A percentile compares a stretch with the other conserved stretches of the same genome.
phyloP scores from a whole-genome alignment of 2,113 vertebrate genomes.

The Pterocles burchelli region DNA sequence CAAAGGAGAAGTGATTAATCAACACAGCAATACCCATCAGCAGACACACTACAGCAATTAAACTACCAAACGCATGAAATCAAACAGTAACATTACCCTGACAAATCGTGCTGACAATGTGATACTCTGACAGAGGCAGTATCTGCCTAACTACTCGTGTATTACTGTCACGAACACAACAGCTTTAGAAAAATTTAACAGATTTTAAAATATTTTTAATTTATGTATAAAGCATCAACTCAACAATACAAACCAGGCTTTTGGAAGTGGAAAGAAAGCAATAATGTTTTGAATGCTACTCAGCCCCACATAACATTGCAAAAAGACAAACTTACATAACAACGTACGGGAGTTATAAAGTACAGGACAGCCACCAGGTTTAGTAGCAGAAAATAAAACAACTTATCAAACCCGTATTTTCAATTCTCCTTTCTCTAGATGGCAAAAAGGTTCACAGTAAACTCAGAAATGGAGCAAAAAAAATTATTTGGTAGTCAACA shows the following conservation, averaged over 20 bases:
- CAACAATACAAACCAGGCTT: background rate
- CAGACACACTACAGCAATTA: background rate
- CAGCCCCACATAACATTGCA: accelerated
- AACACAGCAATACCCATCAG: background rate
- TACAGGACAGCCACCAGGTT: background rate
- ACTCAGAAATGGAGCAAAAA: background rate
- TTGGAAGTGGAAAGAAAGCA: background rate
- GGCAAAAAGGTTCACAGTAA: background rate
- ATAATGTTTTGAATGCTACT: background rate
- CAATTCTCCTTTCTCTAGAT: background rate
- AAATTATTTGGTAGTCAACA: background rate
- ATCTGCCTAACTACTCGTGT: background rate
- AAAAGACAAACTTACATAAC: background rate
- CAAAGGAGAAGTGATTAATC: background rate
- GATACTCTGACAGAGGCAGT: background rate
- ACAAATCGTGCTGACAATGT: background rate
- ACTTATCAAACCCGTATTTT: background rate
- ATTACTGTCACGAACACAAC: background rate
- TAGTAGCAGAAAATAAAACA: background rate
- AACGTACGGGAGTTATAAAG: accelerated
- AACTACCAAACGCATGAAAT: background rate
- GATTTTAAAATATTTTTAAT: background rate
- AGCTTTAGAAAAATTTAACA: background rate
- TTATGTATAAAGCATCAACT: background rate
- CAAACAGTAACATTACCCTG: accelerated